Evolutionary conservation across 2,888 invertebrate species (phyloP).

Genomic region (Epirrhoe alternata): DNA sequence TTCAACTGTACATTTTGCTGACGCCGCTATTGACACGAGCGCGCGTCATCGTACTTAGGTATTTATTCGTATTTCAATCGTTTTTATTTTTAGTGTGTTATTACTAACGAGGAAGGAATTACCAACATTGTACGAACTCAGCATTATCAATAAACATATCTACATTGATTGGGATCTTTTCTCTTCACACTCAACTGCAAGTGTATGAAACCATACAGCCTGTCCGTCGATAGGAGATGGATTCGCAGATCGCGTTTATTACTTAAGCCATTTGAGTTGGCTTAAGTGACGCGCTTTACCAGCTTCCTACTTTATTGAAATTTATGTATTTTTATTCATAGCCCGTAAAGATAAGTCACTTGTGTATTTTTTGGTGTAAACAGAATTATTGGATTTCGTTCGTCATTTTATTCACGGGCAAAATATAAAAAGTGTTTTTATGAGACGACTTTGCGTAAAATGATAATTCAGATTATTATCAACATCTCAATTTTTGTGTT

Average conservation of each 20-base stretch:
- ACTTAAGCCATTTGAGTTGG: conserved; percentile 23
- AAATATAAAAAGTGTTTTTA: conserved; percentile 23
- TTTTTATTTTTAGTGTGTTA: too few species aligned
- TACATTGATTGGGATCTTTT: too few species aligned
- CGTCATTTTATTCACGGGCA: conserved; percentile 10
- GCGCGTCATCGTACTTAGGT: too few species aligned
- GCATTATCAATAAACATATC: too few species aligned
- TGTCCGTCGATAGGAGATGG: conserved; percentile 26
- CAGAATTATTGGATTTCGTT: conserved; percentile 24
- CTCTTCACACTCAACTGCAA: too few species aligned
- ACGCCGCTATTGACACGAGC: too few species aligned
- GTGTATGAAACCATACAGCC: too few species aligned
- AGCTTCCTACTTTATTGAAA: conserved; percentile 20
- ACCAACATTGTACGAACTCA: too few species aligned
- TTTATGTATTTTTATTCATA: conserved; percentile 33
- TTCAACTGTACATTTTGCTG: too few species aligned
- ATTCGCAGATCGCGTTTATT: conserved; percentile 28
- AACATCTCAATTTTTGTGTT: background rate
- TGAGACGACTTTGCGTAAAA: conserved; percentile 20
- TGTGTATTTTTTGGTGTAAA: conserved; percentile 23
- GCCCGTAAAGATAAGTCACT: conserved; percentile 33
- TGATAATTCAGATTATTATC: conserved; percentile 14
- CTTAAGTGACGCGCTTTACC: conserved; percentile 22
- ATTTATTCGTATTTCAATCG: too few species aligned
- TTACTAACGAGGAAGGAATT: too few species aligned